phyloP scores from a whole-genome alignment of 2,888 invertebrate species.

The Xylota segnis region DNA sequence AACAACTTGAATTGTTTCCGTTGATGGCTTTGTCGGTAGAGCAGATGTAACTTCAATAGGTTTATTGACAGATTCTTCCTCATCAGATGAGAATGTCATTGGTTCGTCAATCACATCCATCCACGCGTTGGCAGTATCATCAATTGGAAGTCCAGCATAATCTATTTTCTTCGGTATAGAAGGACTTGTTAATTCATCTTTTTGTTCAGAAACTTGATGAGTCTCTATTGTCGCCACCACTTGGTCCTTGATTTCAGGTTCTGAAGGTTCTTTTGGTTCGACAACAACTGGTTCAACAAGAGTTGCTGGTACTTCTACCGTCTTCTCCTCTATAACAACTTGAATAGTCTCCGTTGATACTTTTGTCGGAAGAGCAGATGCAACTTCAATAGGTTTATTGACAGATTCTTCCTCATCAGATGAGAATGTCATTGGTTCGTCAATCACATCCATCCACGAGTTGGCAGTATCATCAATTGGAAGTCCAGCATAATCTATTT shows the following conservation, averaged over 20 bases:
- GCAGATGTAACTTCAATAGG: constrained; percentile 10
- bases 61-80: constrained; percentile 58
- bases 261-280: neutral
- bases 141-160: constrained; percentile 78
- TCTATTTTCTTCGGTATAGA: neutral
- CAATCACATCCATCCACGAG: constrained; percentile 79
- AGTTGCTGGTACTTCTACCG: neutral
- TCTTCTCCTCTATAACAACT: neutral
- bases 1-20: constrained; percentile 71
- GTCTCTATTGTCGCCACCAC: neutral
- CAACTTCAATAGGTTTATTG: constrained; percentile 42
- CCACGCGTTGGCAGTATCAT: constrained; percentile 79
- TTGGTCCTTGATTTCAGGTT: neutral
- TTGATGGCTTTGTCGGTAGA: constrained; percentile 43
- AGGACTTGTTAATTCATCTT: neutral
- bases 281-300: neutral
- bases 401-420: constrained; percentile 79
- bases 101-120: constrained; percentile 77
- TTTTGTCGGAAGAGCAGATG: neutral
- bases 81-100: constrained; percentile 77
- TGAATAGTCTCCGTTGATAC: constrained; percentile 62
- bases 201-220: neutral
- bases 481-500: too few species aligned
- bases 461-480: constrained; percentile 78
- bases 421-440: constrained; percentile 80